phyloP scores from a whole-genome alignment of 2,113 vertebrate genomes.

The Petrocephalus microphthalmus region DNA sequence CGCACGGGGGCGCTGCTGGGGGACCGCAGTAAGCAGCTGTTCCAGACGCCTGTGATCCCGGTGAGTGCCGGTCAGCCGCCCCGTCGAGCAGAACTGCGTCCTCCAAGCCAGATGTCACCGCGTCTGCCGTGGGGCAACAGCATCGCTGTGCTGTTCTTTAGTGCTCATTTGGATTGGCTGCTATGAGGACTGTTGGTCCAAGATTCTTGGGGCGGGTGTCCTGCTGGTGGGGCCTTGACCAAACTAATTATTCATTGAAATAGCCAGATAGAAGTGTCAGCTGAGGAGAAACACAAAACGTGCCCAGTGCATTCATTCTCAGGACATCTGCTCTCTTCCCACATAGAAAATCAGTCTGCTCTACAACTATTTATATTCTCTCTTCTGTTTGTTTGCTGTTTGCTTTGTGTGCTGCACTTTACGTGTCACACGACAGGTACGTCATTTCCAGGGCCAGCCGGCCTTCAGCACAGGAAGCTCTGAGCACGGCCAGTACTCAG shows the following conservation, averaged over 20 bases:
- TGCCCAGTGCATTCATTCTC: not conserved
- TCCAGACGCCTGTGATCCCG: constrained; percentile 72
- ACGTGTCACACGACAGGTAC: constrained; percentile 51
- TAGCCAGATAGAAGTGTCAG: not conserved
- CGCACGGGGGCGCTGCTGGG: constrained; percentile 69
- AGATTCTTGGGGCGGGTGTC: not conserved
- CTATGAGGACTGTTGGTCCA: not conserved
- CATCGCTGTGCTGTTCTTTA: not conserved
- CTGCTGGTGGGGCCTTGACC: not conserved
- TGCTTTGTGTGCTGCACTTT: too few species aligned
- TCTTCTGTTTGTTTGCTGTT: not conserved
- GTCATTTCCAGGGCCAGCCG: constrained; percentile 69
- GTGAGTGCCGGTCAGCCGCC: constrained; percentile 51
- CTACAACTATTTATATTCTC: not conserved
- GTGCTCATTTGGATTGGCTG: not conserved
- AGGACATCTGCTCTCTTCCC: not conserved
- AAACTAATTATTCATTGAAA: not conserved
- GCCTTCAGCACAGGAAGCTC: constrained; percentile 66
- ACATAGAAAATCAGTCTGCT: not conserved
- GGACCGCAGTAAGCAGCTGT: constrained; percentile 81
- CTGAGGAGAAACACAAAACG: not conserved
- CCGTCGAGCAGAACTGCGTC: too few species aligned
- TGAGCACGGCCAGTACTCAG: constrained; percentile 78
- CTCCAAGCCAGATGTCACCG: too few species aligned
- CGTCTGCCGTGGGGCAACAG: too few species aligned